Evolutionary conservation across 2,113 vertebrate species (phyloP), one percentile per base, ranked within the genome.

Genomic region (Vulpes lagopus): DNA sequence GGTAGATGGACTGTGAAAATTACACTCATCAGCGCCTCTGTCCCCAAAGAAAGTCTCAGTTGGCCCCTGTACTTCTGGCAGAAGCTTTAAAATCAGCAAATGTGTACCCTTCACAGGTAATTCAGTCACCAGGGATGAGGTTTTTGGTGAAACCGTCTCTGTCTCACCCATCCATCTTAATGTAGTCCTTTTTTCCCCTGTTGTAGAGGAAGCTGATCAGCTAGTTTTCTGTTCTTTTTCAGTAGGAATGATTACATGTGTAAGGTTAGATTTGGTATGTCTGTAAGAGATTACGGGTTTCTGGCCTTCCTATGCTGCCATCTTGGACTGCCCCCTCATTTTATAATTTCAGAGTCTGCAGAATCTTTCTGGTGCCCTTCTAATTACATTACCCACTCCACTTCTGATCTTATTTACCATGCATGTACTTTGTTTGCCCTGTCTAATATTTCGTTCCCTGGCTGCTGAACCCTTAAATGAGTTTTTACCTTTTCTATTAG

Each of bases 271-370:
- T 49, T 12, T 74, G 38, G 7, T 76, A 27, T 76, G 73, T 49
- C 32, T 69, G 23, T 76, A 49, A 49, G 73, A 49, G 38, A 27
- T 8, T 11, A 38, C 15, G 23, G 49, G 23, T 76, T 49, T 49
- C 25, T 23, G 43, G 23, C 27, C 38, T 76, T 27, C 14, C 12
- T 76, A 76, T 51, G 23, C 23, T 27, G 14, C 43, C 23, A 27
- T 78, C 43, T 30, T 51, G 74, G 43, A 30, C 43, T 78, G 25
- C 14, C 43, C 43, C 14, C 51, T 94, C 74, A 88, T 94, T 97
- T 92, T 91, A 53, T 71, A 78, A 94, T 91, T 88, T 95, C 71
- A 87, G 59, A 89, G 55, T 53, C n/a, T 30, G 35, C 23, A 67
- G 38, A 14, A 74, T 88, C 43, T 93, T 95, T 74, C 74, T 73